These are phyloP conservation scores for Syrrhaptes paradoxus DNA, from an alignment of 2,113 vertebrate genomes.

Conservation along the genomic window DNA sequence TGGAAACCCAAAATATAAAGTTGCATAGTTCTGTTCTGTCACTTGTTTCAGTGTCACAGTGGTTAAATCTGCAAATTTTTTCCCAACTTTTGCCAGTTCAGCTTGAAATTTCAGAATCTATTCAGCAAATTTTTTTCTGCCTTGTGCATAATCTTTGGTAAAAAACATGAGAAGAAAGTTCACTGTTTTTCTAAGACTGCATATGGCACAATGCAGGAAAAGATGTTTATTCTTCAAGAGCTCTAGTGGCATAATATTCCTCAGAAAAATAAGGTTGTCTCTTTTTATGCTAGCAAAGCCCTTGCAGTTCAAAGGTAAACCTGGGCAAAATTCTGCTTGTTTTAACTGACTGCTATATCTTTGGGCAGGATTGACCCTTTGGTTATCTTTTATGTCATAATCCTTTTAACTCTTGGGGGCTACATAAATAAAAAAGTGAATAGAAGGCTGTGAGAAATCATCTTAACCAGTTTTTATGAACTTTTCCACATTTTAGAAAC, in stretches of 20 bases:
- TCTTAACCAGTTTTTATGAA: not conserved
- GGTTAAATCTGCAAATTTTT: not conserved
- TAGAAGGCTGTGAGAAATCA: not conserved
- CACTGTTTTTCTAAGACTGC: not conserved
- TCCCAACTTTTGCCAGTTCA: not conserved
- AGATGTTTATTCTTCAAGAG: not conserved
- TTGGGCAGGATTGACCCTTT: not conserved
- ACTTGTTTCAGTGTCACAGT: not conserved
- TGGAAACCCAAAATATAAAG: not conserved
- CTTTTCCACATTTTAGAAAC: not conserved
- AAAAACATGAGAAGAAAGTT: not conserved
- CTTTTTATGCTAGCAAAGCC: constrained; percentile 9
- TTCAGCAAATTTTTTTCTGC: not conserved
- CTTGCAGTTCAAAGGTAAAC: not conserved
- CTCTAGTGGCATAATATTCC: not conserved
- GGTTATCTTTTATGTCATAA: not conserved
- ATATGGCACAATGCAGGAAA: not conserved
- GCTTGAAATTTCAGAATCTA: not conserved
- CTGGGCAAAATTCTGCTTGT: not conserved
- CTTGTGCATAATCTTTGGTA: not conserved
- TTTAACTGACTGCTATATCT: not conserved
- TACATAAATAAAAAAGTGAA: not conserved
- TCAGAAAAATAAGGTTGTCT: not conserved
- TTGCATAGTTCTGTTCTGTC: not conserved
- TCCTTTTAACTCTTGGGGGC: not conserved